Conservation (phyloP, 2,888 invertebrate genomes). For the Acronicta leporina region DNA sequence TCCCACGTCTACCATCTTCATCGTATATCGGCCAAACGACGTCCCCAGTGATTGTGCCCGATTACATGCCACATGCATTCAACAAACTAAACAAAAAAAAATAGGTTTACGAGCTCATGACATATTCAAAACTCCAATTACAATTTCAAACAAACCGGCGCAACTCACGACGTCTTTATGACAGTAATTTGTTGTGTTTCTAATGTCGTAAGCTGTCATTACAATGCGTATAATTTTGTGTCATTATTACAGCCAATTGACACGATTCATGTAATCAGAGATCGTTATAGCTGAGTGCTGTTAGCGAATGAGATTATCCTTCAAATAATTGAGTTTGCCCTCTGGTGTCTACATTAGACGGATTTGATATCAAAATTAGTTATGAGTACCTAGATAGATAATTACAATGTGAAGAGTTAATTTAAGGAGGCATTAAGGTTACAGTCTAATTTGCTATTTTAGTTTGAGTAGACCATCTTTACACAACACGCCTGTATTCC, state of each 20-base stretch:
- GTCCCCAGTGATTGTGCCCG: not conserved
- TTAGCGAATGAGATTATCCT: slow-evolving; percentile 44
- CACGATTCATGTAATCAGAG: slow-evolving; percentile 59
- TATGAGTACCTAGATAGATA: too few species aligned
- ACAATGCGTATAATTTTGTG: slow-evolving; percentile 59
- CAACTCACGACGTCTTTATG: slow-evolving; percentile 43
- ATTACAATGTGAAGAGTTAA: not conserved
- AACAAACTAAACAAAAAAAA: not conserved
- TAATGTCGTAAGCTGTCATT: slow-evolving; percentile 53
- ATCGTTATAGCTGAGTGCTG: slow-evolving; percentile 50
- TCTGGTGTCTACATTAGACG: slow-evolving; percentile 1
- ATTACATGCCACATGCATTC: not conserved
- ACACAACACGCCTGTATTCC: too few species aligned
- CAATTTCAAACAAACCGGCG: slow-evolving; percentile 14
- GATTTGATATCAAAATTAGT: not conserved
- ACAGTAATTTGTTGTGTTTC: slow-evolving; percentile 52
- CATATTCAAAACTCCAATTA: slow-evolving; percentile 41
- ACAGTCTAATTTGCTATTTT: too few species aligned
- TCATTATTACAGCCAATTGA: slow-evolving; percentile 60
- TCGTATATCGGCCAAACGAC: not conserved
- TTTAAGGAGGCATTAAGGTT: too few species aligned
- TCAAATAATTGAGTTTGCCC: slow-evolving; percentile 23
- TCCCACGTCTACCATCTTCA: too few species aligned
- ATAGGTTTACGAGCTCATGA: slow-evolving; percentile 34
- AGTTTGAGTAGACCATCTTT: too few species aligned